These are phyloP conservation scores for Drosophila suzukii DNA, from an alignment of 1,140 invertebrate species.

Conservation along the genomic window DNA sequence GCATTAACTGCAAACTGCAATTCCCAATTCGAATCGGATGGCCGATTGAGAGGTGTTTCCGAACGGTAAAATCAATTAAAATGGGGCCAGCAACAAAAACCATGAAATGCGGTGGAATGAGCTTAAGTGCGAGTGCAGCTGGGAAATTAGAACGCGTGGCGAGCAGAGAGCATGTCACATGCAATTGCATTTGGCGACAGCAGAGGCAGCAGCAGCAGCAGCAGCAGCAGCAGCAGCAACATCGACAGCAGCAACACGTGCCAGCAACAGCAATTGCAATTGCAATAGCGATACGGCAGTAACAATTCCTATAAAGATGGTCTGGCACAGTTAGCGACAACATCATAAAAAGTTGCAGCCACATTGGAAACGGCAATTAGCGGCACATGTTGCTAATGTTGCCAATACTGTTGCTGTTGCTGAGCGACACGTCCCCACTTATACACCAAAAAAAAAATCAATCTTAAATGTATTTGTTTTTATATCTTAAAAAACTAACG, in stretches of 20 bases:
- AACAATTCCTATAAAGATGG: constrained; percentile 38
- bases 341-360: constrained; percentile 55
- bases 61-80: constrained; percentile 73
- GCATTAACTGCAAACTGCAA: constrained; percentile 31
- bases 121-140: constrained; percentile 40
- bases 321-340: constrained; percentile 42
- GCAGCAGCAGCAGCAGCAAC: neutral
- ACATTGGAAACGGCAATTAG: constrained; percentile 63
- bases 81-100: constrained; percentile 34
- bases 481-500: neutral
- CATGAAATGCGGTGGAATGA: constrained; percentile 42
- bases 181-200: constrained; percentile 29
- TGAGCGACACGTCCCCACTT: neutral
- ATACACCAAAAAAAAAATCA: constrained; percentile 3
- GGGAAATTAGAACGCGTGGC: constrained; percentile 31
- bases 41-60: constrained; percentile 58
- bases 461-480: neutral
- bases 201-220: neutral
- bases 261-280: constrained; percentile 11
- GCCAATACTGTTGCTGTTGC: constrained; percentile 34
- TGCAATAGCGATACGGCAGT: constrained; percentile 13
- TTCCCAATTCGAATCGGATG: constrained; percentile 38
- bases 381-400: constrained; percentile 68
- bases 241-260: constrained; percentile 20
- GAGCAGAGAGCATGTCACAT: constrained; percentile 31